A percentile compares a stretch with the other conserved stretches of the same genome.
Conservation (phyloP, 2,888 invertebrate species). For the Tipula confusa region DNA sequence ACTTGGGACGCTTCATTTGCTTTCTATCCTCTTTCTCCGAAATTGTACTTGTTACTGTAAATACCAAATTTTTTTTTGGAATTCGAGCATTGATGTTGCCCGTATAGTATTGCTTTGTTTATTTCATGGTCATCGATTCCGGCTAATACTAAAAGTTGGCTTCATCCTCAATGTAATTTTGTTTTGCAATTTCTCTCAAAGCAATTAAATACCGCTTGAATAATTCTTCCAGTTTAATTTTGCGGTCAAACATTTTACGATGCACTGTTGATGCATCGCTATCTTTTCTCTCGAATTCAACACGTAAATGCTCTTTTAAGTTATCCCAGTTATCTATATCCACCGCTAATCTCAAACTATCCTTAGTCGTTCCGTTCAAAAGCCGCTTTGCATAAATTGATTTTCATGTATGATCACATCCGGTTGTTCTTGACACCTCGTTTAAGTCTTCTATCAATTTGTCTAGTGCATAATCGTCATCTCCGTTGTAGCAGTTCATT, state of each 20-base stretch:
- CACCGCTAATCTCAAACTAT: not conserved
- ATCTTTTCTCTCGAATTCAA: not conserved
- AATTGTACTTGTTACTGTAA: not conserved
- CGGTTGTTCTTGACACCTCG: not conserved
- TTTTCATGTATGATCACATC: not conserved
- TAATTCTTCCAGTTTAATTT: not conserved
- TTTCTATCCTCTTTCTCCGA: not conserved
- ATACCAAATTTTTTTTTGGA: not conserved
- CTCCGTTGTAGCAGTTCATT: not conserved
- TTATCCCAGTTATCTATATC: not conserved
- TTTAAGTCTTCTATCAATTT: not conserved
- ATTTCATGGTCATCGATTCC: too few species aligned
- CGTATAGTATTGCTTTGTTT: not conserved
- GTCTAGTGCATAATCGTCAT: not conserved
- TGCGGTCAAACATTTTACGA: not conserved
- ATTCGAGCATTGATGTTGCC: not conserved
- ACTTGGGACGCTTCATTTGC: not conserved
- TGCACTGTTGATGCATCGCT: not conserved
- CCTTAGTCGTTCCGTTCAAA: not conserved
- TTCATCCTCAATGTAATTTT: not conserved
- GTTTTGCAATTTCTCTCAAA: too few species aligned
- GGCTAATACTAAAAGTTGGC: too few species aligned
- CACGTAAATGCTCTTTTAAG: not conserved
- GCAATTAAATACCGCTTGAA: not conserved
- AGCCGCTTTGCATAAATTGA: not conserved